Evolutionary conservation across 2,888 invertebrate species (phyloP).

Genomic region (Lasioglossum figueresi): DNA sequence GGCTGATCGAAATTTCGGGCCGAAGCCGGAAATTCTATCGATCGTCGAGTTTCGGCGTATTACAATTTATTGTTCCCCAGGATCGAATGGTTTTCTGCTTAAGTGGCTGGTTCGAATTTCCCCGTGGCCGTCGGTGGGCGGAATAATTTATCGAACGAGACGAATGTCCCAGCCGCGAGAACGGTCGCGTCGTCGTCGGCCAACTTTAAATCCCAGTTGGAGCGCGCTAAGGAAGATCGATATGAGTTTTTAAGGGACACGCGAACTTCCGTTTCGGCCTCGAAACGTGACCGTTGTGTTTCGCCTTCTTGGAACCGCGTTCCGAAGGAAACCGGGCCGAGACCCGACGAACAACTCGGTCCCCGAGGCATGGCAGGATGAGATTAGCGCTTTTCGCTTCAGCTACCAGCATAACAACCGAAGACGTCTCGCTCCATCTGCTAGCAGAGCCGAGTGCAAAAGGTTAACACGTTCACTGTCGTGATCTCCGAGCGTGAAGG

Average conservation of each 20-base stretch:
- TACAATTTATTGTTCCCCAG: conserved; percentile 54
- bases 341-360: background rate
- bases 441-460: background rate
- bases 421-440: background rate
- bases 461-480: conserved; percentile 12
- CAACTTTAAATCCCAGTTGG: conserved; percentile 61
- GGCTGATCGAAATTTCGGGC: background rate
- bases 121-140: conserved; percentile 51
- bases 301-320: conserved; percentile 48
- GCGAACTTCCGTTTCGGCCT: conserved; percentile 65
- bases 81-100: conserved; percentile 59
- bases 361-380: background rate
- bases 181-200: background rate
- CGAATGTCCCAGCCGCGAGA: conserved; percentile 52
- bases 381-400: background rate
- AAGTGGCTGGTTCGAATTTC: conserved; percentile 59
- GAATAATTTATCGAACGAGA: conserved; percentile 69
- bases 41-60: conserved; percentile 34
- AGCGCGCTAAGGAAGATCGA: conserved; percentile 60
- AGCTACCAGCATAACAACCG: background rate
- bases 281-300: conserved; percentile 51
- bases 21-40: conserved; percentile 11
- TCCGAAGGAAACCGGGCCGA: conserved; percentile 30
- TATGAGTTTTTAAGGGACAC: conserved; percentile 69
- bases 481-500: conserved; percentile 6